phyloP scores from a whole-genome alignment of 2,113 vertebrate species.

The Clupea harengus region DNA sequence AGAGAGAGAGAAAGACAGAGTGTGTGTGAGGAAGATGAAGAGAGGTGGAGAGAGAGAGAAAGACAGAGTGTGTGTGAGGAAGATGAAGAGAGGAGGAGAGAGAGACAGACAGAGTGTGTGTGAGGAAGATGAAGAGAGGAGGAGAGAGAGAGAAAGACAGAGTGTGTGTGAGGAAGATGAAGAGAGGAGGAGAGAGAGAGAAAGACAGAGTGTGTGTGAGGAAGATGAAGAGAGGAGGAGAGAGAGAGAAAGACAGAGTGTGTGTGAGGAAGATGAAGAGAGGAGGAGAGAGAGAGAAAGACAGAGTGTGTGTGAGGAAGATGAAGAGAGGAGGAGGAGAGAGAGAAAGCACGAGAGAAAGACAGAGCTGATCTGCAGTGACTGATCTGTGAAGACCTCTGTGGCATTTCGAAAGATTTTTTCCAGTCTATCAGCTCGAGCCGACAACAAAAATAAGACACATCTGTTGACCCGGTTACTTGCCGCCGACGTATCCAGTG shows the following conservation, averaged over 20 bases:
- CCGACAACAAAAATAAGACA: constrained; percentile 13
- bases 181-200: too few species aligned
- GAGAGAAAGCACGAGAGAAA: background rate
- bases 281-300: too few species aligned
- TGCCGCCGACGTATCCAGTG: background rate
- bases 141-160: background rate
- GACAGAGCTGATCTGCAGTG: background rate
- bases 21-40: too few species aligned
- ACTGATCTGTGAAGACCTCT: background rate
- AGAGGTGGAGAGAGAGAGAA: too few species aligned
- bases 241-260: too few species aligned
- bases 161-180: too few species aligned
- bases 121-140: constrained; percentile 22
- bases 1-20: too few species aligned
- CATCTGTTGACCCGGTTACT: constrained; percentile 13
- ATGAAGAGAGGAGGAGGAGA: background rate
- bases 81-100: background rate
- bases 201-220: too few species aligned
- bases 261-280: too few species aligned
- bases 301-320: too few species aligned
- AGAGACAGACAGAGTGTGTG: background rate
- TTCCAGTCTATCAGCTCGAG: background rate
- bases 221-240: too few species aligned
- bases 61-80: too few species aligned
- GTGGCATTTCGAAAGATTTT: constrained; percentile 1